These are phyloP conservation scores for Acanthosepion esculentum DNA, from an alignment of 2,888 invertebrate genomes.

Conservation along the genomic window DNA sequence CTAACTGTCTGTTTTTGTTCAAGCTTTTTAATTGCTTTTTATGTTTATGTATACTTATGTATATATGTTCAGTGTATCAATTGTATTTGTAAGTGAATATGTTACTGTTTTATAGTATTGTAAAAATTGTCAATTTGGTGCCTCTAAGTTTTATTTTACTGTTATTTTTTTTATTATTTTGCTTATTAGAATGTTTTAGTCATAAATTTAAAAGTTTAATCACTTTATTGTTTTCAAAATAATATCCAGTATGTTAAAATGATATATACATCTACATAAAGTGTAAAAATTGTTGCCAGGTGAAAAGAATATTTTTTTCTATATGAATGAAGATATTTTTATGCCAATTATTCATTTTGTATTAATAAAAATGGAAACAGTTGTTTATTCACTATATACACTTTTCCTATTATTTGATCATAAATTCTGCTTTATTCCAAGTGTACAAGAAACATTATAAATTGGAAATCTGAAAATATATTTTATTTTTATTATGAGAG, in stretches of 20 bases:
- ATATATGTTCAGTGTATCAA: not conserved
- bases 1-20: not conserved
- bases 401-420: no score
- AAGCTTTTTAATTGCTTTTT: not conserved
- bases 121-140: slow-evolving; percentile 4
- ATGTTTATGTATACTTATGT: not conserved
- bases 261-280: no score
- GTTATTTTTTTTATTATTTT: not conserved
- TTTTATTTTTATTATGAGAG: no score
- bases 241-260: not conserved
- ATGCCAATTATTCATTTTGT: no score
- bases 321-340: no score
- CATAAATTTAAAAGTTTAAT: not conserved
- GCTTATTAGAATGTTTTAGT: not conserved
- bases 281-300: no score
- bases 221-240: not conserved
- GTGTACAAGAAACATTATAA: no score
- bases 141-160: not conserved
- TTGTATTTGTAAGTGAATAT: not conserved
- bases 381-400: no score
- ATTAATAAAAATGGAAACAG: no score
- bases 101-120: not conserved
- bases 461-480: no score
- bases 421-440: no score
- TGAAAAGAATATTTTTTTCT: no score